A percentile compares a stretch with the other conserved stretches of the same genome.
phyloP scores from a whole-genome alignment of 2,113 vertebrate species.

The Tylochromis polylepis region DNA sequence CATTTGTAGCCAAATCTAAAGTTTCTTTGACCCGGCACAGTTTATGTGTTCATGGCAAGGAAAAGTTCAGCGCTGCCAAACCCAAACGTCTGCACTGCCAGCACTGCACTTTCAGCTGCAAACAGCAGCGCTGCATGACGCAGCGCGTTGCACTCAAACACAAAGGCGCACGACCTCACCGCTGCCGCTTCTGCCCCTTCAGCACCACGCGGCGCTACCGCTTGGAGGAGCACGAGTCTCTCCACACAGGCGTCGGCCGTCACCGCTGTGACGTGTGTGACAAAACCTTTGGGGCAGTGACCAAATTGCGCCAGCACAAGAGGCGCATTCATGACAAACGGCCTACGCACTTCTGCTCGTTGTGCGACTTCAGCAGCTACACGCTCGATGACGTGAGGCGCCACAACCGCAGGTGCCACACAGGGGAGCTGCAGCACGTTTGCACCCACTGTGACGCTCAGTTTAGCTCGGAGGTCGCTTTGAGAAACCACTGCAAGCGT shows the following conservation, averaged over 20 bases:
- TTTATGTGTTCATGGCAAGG: slow-evolving; percentile 61
- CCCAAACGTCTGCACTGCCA: slow-evolving; percentile 56
- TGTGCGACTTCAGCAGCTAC: slow-evolving; percentile 89
- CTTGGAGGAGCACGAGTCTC: slow-evolving; percentile 86
- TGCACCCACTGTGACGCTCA: slow-evolving; percentile 81
- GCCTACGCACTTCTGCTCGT: slow-evolving; percentile 83
- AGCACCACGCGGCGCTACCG: slow-evolving; percentile 86
- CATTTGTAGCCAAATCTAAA: slow-evolving; percentile 73
- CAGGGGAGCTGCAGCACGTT: slow-evolving; percentile 71
- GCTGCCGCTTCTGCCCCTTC: slow-evolving; percentile 84
- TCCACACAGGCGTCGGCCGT: slow-evolving; percentile 88
- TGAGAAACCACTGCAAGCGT: slow-evolving; percentile 86
- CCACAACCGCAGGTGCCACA: slow-evolving; percentile 86
- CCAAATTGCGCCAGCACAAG: slow-evolving; percentile 86
- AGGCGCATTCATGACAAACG: slow-evolving; percentile 86
- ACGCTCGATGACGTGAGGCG: slow-evolving; percentile 85
- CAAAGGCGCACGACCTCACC: slow-evolving; percentile 77
- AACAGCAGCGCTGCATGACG: slow-evolving; percentile 79
- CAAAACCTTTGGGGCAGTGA: slow-evolving; percentile 87
- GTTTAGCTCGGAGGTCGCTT: slow-evolving; percentile 86
- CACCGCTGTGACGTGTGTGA: slow-evolving; percentile 77
- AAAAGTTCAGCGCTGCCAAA: background rate
- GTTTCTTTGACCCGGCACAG: slow-evolving; percentile 74
- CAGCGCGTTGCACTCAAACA: slow-evolving; percentile 85
- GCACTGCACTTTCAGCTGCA: slow-evolving; percentile 82